Evolutionary conservation across 2,113 vertebrate genomes (phyloP), one percentile per base, ranked within the genome.

Genomic region (Carettochelys insculpta): DNA sequence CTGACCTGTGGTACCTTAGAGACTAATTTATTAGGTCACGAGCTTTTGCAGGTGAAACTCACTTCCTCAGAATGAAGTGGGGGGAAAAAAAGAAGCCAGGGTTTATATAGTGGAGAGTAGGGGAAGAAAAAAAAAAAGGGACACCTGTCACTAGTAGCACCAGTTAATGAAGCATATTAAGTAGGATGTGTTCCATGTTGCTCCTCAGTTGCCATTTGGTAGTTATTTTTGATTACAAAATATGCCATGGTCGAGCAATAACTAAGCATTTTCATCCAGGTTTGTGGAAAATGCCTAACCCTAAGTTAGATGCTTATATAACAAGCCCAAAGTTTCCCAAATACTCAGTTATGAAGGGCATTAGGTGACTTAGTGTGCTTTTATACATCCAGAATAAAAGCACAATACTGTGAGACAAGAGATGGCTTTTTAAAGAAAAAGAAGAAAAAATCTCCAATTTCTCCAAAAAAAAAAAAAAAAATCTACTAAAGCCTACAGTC

Each of bases 191-290:
- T n/a, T n/a, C n/a, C n/a, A n/a, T n/a, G n/a, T n/a, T n/a, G n/a
- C n/a, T n/a, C n/a, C n/a, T 4, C 7, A 14, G 1, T 34, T 54
- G 5, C 52, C 80, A n/a, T 41, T 3, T 2, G 47, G 11, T 78
- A n/a, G 31, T 1, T 56, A 6, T 8, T 4, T 68, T 41, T n/a
- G 6, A 86, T 29, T 8, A 38, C 34, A 6, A 0, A 1, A 56
- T 6, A 80, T 43, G 11, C 43, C 0, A 0, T 3, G 83, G 38
- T 61, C 20, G 3, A 6, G 45, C 43, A 0, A 1, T 8, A 16
- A 1, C 2, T 58, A n/a, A 2, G 3, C 47, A 25, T 1, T 0
- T 0, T 9, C 16, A 34, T 86, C 4, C 31, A 83, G 85, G 47
- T 0, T 52, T 50, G 80, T 25, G 13, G 3, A 13, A 5, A 53